Conservation (phyloP, 1,140 invertebrate species). For the Ylistrum balloti region DNA sequence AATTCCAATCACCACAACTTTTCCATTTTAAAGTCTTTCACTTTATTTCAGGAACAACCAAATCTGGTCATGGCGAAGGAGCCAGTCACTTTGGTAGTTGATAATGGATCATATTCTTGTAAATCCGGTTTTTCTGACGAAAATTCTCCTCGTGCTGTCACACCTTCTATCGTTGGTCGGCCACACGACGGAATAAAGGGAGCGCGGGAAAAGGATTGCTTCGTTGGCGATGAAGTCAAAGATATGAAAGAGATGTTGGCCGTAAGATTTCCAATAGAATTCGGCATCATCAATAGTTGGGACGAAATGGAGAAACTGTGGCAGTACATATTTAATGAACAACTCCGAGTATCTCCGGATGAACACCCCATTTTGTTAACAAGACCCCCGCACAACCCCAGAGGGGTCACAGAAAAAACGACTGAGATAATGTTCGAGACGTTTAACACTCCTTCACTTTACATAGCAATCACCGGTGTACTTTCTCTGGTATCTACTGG, state of each 20-base stretch:
- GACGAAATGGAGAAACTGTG: constrained; percentile 87
- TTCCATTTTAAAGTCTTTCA: too few species aligned
- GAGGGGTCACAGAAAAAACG: not conserved
- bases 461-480: not conserved
- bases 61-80: not conserved
- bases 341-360: constrained; percentile 69
- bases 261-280: constrained; percentile 96
- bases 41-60: constrained; percentile 19
- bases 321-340: constrained; percentile 85
- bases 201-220: not conserved
- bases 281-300: constrained; percentile 97
- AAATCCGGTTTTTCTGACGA: not conserved
- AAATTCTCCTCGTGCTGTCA: constrained; percentile 1
- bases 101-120: constrained; percentile 1
- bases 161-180: not conserved
- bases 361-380: constrained; percentile 76
- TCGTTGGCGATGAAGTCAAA: not conserved
- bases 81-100: not conserved
- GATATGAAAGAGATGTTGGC: constrained; percentile 54
- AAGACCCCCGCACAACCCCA: constrained; percentile 56
- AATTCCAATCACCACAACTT: too few species aligned
- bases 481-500: not conserved
- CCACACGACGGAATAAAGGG: not conserved
- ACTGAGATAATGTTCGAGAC: not conserved
- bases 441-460: not conserved